Conservation (phyloP, 2,797 vertebrate genomes). For the Mormyrops boulengeri region DNA sequence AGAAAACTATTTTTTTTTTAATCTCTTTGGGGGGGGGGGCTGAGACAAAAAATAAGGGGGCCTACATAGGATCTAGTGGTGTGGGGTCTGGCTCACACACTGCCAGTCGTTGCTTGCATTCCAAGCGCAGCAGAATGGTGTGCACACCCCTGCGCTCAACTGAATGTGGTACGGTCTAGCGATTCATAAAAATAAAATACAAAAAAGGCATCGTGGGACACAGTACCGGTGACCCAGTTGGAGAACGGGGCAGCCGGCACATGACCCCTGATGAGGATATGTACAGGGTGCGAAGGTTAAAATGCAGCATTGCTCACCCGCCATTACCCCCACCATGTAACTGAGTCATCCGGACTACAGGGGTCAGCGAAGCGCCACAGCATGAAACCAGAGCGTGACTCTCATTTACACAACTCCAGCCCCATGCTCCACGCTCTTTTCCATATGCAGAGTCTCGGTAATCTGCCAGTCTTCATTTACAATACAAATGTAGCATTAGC, state of each 20-base stretch:
- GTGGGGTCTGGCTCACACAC: not conserved
- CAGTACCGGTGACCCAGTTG: not conserved
- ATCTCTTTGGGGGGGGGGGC: not conserved
- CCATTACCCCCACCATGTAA: not conserved
- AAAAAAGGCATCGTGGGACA: not conserved
- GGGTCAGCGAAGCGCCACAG: not conserved
- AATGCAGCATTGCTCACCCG: not conserved
- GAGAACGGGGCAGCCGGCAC: not conserved
- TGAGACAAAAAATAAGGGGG: not conserved
- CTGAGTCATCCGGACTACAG: not conserved
- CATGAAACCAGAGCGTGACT: not conserved
- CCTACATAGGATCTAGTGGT: not conserved
- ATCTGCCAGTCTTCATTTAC: not conserved
- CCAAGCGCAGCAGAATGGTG: not conserved
- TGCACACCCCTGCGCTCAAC: not conserved
- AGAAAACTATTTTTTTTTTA: not conserved
- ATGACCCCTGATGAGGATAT: not conserved
- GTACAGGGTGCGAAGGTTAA: not conserved
- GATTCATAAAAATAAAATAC: not conserved
- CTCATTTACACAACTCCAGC: not conserved
- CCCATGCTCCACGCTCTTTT: not conserved
- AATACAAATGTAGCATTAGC: not conserved
- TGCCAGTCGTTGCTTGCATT: not conserved
- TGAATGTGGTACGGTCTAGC: not conserved
- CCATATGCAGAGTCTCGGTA: not conserved